Base-by-base conservation (phyloP, 2,113 vertebrate species). In the Callospermophilus lateralis region DNA sequence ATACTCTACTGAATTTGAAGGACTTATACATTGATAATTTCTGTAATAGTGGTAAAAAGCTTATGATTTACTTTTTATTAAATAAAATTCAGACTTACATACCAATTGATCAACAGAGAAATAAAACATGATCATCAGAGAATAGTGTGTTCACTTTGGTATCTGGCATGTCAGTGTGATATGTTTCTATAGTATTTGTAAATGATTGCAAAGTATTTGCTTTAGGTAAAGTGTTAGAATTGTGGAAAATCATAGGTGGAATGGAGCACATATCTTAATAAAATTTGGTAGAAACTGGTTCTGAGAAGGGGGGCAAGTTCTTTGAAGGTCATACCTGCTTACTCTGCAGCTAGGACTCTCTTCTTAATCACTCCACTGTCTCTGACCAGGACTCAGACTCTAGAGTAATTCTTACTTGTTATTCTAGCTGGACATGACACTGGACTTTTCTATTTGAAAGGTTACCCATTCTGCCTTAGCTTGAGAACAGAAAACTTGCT, bases 201-300 rank as follows among this genome's bases (percentile, higher is more conserved):
- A 96, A 87, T 95, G 45, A 51, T 37, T 20, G 4, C 11, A 3
- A 95, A 90, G 3, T 70, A 55, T 30, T 32, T 58, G 61, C 30
- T 74, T 84, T 79, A 55, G 63, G 45, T 39, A 96, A 92, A 84
- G 55, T 68, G 79, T 92, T 48, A 84, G 58, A 61, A 72, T 87
- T 86, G 86, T n/a, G 32, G 58, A 90, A 83, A 90, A 53, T 86
- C 26, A 90, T 55, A 88, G 42, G 28, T 76, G 7, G 34, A 84
- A 65, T 58, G 42, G 77, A 68, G 90, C 37, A 86, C 17, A 65
- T 55, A 22, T 9, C 45, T 45, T 45, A 45, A 45, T 45, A 45
- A 45, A 9, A 45, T 45, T 45, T 45, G 78, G 53, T 83, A 78
- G 70, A 78, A 95, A 55, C 53, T 84, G 45, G 5, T 9, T 89